Evolutionary conservation across 2,797 vertebrate genomes (phyloP).

Genomic region (Xenentodon cancila): DNA sequence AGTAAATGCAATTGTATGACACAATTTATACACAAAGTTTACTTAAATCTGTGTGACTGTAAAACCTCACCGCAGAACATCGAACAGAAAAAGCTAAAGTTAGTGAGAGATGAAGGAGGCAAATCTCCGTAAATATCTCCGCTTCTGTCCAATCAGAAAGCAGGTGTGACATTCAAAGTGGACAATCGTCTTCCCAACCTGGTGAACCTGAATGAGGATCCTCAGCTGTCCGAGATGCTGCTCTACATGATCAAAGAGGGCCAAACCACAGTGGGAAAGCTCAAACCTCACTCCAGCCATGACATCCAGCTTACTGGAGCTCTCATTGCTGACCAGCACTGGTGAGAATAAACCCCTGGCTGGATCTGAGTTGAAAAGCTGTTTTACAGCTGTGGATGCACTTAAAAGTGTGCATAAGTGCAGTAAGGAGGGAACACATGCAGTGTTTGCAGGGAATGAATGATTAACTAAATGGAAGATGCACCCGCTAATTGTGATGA

Average conservation of each 20-base stretch:
- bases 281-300: constrained; percentile 79
- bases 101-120: not conserved
- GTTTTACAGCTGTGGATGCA: too few species aligned
- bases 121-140: not conserved
- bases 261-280: constrained; percentile 90
- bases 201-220: constrained; percentile 97
- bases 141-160: constrained; percentile 82
- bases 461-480: too few species aligned
- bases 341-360: constrained; percentile 77
- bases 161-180: constrained; percentile 92
- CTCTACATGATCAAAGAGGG: constrained; percentile 97
- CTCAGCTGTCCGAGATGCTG: constrained; percentile 96
- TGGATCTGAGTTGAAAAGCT: not conserved
- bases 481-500: not conserved
- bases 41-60: too few species aligned
- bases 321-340: constrained; percentile 93
- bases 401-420: too few species aligned
- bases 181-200: constrained; percentile 94
- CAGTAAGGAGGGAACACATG: too few species aligned
- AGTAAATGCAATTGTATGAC: too few species aligned
- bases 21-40: too few species aligned
- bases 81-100: not conserved
- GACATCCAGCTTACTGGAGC: constrained; percentile 94
- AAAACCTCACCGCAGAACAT: too few species aligned
- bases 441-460: too few species aligned